phyloP scores from a whole-genome alignment of 2,113 vertebrate genomes.

The Otolemur garnettii region DNA sequence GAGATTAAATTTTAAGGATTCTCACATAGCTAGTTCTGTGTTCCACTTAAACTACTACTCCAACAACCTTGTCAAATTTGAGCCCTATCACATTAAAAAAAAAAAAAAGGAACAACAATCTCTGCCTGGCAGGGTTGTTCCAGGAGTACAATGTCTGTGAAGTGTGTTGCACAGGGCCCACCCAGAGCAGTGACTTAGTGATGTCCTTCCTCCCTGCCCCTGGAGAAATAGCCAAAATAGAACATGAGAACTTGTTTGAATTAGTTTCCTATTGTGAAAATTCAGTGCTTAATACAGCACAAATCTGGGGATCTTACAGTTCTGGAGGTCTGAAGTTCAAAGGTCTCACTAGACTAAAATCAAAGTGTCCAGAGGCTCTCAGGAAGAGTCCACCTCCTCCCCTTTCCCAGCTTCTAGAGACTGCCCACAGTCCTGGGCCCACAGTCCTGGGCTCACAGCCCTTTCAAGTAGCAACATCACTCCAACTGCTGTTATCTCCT shows the following conservation, averaged over 20 bases:
- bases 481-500: rapidly evolving
- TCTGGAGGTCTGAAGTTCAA: not conserved
- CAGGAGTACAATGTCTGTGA: not conserved
- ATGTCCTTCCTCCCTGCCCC: not conserved
- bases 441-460: not conserved
- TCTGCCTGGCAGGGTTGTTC: not conserved
- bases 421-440: not conserved
- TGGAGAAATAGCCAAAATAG: not conserved
- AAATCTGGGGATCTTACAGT: not conserved
- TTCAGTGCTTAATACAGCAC: not conserved
- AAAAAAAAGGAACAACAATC: not conserved
- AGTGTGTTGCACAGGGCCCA: rapidly evolving
- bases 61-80: not conserved
- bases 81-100: not conserved
- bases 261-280: not conserved
- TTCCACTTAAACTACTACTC: not conserved
- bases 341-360: not conserved
- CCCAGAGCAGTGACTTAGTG: not conserved
- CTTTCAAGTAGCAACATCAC: not conserved
- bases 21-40: not conserved
- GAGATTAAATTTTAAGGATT: not conserved
- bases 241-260: not conserved
- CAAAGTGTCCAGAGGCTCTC: too few species aligned
- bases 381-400: not conserved
- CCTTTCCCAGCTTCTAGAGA: not conserved